Conservation (phyloP, 2,113 vertebrate genomes). For the Gallinago jamesoni region DNA sequence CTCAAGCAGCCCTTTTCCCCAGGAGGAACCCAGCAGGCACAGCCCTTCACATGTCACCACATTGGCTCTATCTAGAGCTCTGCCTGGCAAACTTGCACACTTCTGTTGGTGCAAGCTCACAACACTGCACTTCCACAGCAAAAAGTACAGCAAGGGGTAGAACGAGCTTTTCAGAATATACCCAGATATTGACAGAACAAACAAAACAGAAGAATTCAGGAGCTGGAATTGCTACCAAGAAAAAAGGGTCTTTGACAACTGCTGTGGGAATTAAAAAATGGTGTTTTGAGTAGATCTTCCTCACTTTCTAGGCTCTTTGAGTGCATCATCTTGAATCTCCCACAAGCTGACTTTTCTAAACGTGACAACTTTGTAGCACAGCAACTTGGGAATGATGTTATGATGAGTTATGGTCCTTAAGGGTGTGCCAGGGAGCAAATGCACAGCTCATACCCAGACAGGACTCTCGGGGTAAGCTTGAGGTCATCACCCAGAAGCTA, state of each 20-base stretch:
- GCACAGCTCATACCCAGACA: neutral
- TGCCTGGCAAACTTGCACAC: neutral
- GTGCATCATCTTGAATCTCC: neutral
- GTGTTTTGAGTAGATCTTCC: neutral
- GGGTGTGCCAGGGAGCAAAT: neutral
- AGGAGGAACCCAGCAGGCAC: accelerated
- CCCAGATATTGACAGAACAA: neutral
- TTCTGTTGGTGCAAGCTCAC: neutral
- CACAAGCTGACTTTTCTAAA: neutral
- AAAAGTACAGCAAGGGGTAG: neutral
- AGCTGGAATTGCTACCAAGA: neutral
- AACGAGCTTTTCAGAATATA: neutral
- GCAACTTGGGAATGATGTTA: neutral
- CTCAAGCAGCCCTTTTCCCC: too few relatives aligned
- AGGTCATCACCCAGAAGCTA: neutral
- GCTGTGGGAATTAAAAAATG: neutral
- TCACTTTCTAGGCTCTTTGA: neutral
- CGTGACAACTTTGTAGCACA: accelerated
- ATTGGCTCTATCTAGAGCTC: accelerated
- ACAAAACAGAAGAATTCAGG: neutral
- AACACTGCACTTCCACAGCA: accelerated
- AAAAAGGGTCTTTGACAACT: neutral
- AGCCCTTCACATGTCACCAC: accelerated
- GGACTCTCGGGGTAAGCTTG: neutral
- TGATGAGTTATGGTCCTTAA: neutral